phyloP scores from a whole-genome alignment of 2,888 invertebrate genomes.

The Amblyteles armatorius region DNA sequence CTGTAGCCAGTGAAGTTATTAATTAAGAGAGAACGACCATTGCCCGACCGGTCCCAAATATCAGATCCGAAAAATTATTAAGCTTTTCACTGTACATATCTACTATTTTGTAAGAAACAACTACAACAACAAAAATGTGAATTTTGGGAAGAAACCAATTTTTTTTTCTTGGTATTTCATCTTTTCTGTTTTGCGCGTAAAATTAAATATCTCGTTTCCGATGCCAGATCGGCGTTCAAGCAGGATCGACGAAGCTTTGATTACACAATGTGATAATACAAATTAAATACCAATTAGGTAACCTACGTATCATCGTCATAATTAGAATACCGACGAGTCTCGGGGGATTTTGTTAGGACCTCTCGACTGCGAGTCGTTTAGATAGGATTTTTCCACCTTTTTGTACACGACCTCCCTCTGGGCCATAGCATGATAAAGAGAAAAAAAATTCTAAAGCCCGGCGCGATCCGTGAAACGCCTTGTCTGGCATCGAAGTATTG shows the following conservation, averaged over 20 bases:
- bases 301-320: constrained; percentile 55
- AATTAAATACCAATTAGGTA: constrained; percentile 57
- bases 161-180: constrained; percentile 60
- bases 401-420: constrained; percentile 75
- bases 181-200: constrained; percentile 42
- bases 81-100: constrained; percentile 79
- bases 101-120: constrained; percentile 77
- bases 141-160: constrained; percentile 4
- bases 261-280: constrained; percentile 63
- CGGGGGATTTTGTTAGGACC: constrained; percentile 41
- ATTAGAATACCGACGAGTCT: constrained; percentile 50
- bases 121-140: constrained; percentile 23
- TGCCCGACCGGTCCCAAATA: constrained; percentile 76
- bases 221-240: constrained; percentile 49
- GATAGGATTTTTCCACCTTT: constrained; percentile 77
- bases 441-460: constrained; percentile 55
- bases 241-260: constrained; percentile 51
- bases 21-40: constrained; percentile 70
- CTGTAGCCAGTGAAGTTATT: constrained; percentile 81
- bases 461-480: constrained; percentile 25
- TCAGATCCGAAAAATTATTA: constrained; percentile 61
- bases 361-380: constrained; percentile 66
- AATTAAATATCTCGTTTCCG: constrained; percentile 25
- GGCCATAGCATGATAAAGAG: constrained; percentile 70
- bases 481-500: constrained; percentile 51